These are phyloP conservation scores for Taxidea taxus DNA, from an alignment of 2,113 vertebrate species.

Conservation along the genomic window DNA sequence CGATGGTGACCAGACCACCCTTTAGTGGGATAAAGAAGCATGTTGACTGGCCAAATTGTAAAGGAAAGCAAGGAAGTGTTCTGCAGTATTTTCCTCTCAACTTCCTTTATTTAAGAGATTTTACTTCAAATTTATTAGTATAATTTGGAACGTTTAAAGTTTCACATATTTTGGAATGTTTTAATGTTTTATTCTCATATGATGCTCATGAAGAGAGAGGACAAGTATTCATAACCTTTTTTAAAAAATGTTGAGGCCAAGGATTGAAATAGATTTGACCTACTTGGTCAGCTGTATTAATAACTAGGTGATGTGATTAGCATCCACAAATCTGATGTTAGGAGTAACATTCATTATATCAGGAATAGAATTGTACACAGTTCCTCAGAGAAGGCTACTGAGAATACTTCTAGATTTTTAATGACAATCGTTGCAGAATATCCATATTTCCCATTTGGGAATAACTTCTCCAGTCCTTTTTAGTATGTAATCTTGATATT, in stretches of 20 bases:
- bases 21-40: slow-evolving; percentile 78
- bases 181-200: not conserved
- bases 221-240: not conserved
- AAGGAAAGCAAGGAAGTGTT: not conserved
- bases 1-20: slow-evolving; percentile 78
- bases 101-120: not conserved
- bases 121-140: not conserved
- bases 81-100: not conserved
- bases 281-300: not conserved
- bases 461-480: not conserved
- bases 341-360: not conserved
- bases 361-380: not conserved
- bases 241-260: not conserved
- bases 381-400: not conserved
- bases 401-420: not conserved
- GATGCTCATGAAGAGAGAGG: not conserved
- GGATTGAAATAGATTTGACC: not conserved
- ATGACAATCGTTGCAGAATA: not conserved
- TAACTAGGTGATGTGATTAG: not conserved
- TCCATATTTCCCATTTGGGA: not conserved
- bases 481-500: not conserved
- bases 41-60: slow-evolving; percentile 39
- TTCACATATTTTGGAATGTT: not conserved
- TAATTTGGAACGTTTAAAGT: not conserved
- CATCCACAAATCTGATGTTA: not conserved